Evolutionary conservation across 2,888 invertebrate genomes (phyloP).

Genomic region (Eubasilissa splendida): DNA sequence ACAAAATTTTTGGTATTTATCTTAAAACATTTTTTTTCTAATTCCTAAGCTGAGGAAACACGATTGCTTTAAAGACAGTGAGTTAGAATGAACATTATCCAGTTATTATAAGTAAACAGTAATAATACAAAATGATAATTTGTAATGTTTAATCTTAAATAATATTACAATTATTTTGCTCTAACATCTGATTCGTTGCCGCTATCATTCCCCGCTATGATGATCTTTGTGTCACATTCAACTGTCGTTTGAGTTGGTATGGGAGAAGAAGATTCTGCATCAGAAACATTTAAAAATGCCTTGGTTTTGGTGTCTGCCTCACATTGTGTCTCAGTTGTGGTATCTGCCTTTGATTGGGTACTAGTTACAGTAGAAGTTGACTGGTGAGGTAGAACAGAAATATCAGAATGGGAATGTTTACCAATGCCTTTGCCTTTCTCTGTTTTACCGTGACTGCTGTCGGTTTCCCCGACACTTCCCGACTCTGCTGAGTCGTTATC

Average conservation of each 20-base stretch:
- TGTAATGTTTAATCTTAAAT: background rate
- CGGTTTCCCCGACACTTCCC: background rate
- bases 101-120: too few relatives aligned
- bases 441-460: background rate
- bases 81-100: too few relatives aligned
- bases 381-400: too few relatives aligned
- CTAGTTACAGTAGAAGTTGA: background rate
- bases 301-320: background rate
- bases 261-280: background rate
- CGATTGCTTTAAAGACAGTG: too few relatives aligned
- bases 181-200: slow-evolving; percentile 48
- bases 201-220: slow-evolving; percentile 30
- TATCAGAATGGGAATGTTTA: slow-evolving; percentile 33
- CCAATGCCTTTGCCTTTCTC: slow-evolving; percentile 51
- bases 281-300: background rate
- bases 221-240: background rate
- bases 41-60: too few relatives aligned
- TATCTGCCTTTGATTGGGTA: background rate
- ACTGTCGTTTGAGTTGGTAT: background rate
- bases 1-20: too few relatives aligned
- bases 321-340: background rate
- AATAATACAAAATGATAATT: too few relatives aligned
- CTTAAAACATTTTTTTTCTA: too few relatives aligned
- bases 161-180: background rate
- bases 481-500: slow-evolving; percentile 61